These are phyloP conservation scores for Chaunax sp. DNA, from an alignment of 2,797 vertebrate species.

Conservation along the genomic window DNA sequence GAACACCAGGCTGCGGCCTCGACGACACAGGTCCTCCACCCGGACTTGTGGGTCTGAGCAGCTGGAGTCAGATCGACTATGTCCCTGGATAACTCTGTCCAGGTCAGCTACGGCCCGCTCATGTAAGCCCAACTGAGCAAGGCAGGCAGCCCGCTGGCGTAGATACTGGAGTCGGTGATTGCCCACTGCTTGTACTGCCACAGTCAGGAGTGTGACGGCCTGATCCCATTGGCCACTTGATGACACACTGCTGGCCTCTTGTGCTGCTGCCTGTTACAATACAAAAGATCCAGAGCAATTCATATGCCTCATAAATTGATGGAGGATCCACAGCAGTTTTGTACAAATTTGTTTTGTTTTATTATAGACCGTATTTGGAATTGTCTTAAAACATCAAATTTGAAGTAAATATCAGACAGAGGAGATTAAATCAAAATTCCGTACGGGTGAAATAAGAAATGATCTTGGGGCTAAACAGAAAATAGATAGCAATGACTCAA, in stretches of 20 bases:
- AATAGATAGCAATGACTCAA: not conserved
- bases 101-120: slow-evolving; percentile 85
- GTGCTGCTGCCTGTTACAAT: slow-evolving; percentile 85
- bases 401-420: not conserved
- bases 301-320: too few relatives aligned
- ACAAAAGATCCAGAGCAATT: not conserved
- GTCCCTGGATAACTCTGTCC: slow-evolving; percentile 82
- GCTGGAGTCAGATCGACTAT: slow-evolving; percentile 24
- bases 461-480: not conserved
- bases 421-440: not conserved
- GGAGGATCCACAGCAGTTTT: too few relatives aligned
- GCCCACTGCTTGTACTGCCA: slow-evolving; percentile 83
- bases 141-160: slow-evolving; percentile 86
- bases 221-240: slow-evolving; percentile 70
- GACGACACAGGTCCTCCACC: slow-evolving; percentile 86
- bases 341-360: not conserved
- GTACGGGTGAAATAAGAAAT: not conserved
- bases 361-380: not conserved
- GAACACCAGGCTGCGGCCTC: slow-evolving; percentile 83
- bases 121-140: slow-evolving; percentile 82
- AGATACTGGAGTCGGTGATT: slow-evolving; percentile 77
- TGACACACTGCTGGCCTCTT: slow-evolving; percentile 83
- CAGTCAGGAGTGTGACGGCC: slow-evolving; percentile 85
- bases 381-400: not conserved
- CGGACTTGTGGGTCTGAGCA: slow-evolving; percentile 55